These are phyloP conservation scores for Gasterosteus nipponicus DNA, from an alignment of 2,113 vertebrate genomes.

Conservation along the genomic window DNA sequence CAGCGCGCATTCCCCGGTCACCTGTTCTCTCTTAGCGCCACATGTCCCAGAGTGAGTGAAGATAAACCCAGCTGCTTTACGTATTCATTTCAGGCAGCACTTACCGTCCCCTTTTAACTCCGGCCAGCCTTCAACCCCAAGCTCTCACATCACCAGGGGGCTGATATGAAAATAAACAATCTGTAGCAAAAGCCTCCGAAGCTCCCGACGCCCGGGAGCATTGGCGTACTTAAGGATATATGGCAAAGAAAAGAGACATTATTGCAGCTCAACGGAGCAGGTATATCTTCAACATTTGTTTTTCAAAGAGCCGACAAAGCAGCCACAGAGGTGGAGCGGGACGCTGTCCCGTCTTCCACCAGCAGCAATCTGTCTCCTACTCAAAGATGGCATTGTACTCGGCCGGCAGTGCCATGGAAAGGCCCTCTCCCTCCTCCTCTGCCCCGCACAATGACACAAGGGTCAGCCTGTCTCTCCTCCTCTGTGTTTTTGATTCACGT, in stretches of 20 bases:
- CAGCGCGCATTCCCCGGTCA: conserved; percentile 71
- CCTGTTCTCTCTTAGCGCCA: conserved; percentile 78
- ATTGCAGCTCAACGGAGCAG: conserved; percentile 19
- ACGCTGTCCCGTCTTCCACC: conserved; percentile 42
- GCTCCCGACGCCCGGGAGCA: conserved; percentile 33
- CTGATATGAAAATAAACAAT: conserved; percentile 63
- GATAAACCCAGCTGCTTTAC: conserved; percentile 79
- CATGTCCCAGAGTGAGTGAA: conserved; percentile 70
- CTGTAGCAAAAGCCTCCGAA: conserved; percentile 20
- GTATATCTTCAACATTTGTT: conserved; percentile 39
- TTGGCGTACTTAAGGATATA: conserved; percentile 31
- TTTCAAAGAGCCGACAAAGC: conserved; percentile 45
- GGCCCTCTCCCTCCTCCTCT: conserved; percentile 55
- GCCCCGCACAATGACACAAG: conserved; percentile 68
- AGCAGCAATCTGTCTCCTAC: conserved; percentile 46
- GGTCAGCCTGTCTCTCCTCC: conserved; percentile 68
- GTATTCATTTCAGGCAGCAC: conserved; percentile 71
- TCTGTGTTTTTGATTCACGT: conserved; percentile 69
- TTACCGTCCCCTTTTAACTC: conserved; percentile 72
- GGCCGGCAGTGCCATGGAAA: conserved; percentile 52
- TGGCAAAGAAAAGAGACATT: neutral
- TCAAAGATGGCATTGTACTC: conserved; percentile 77
- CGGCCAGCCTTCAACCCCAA: conserved; percentile 55
- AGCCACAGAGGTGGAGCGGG: conserved; percentile 49
- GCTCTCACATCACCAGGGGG: conserved; percentile 61